phyloP scores from a whole-genome alignment of 1,140 invertebrate species.

The Eulimnadia texana region DNA sequence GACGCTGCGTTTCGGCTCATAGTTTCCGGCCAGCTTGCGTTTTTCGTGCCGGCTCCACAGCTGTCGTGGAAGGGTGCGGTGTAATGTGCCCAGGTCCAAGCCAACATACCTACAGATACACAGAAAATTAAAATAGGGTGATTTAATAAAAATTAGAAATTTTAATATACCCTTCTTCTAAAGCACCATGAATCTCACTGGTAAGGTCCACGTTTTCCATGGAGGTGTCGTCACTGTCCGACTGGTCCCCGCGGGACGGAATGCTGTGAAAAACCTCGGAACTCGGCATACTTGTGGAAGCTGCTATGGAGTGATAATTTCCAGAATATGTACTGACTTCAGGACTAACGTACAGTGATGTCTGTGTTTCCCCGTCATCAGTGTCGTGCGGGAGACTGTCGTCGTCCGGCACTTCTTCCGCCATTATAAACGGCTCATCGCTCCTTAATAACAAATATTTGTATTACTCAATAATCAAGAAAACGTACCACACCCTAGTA shows the following conservation, averaged over 20 bases:
- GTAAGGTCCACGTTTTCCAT: constrained; percentile 13
- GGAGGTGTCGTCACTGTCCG: neutral
- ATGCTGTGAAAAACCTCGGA: neutral
- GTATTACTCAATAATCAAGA: too few species aligned
- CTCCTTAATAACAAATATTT: too few species aligned
- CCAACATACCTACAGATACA: constrained; percentile 16
- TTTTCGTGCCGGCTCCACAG: constrained; percentile 17
- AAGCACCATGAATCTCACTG: constrained; percentile 13
- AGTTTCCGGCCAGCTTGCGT: constrained; percentile 14
- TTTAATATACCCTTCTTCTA: constrained; percentile 16
- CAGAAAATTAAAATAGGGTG: constrained; percentile 6
- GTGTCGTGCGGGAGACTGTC: neutral
- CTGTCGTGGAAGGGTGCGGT: constrained; percentile 18
- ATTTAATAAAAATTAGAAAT: neutral
- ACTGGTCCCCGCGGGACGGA: neutral
- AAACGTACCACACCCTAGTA: too few species aligned
- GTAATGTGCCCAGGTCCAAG: constrained; percentile 20
- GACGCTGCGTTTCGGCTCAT: constrained; percentile 9
- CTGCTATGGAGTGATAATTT: neutral
- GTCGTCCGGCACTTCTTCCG: neutral
- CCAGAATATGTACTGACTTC: neutral
- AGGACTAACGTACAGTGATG: neutral
- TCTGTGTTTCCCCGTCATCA: neutral
- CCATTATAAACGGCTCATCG: neutral
- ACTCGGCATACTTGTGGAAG: neutral